Evolutionary conservation across 2,797 vertebrate genomes (phyloP).

Genomic region (Morelia viridis): DNA sequence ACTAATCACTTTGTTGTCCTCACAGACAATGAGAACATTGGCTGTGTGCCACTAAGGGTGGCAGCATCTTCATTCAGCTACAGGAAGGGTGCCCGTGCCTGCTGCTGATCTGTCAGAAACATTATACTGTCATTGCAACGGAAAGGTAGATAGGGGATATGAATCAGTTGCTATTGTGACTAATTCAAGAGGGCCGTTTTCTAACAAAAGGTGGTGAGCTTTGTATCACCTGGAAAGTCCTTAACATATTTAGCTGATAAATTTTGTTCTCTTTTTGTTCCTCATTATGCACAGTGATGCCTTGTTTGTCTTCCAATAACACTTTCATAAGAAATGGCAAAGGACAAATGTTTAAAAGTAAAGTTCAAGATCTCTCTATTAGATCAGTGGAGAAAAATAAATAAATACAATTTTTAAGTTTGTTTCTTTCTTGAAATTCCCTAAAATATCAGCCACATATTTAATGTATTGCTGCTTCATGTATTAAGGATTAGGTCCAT

Average conservation of each 20-base stretch:
- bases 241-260: neutral
- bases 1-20: neutral
- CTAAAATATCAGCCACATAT: neutral
- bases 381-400: neutral
- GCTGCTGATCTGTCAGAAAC: neutral
- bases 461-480: neutral
- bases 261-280: neutral
- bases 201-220: neutral
- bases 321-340: constrained; percentile 30
- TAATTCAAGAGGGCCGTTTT: neutral
- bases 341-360: constrained; percentile 27
- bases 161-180: neutral
- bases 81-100: neutral
- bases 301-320: constrained; percentile 28
- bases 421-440: neutral
- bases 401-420: constrained; percentile 21
- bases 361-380: constrained; percentile 40
- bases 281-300: constrained; percentile 10
- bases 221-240: neutral
- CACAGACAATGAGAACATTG: neutral
- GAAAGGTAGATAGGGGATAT: neutral
- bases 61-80: neutral
- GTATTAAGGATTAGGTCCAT: neutral
- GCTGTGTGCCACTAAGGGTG: neutral
- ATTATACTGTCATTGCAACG: neutral